Evolutionary conservation across 2,797 vertebrate genomes (phyloP).

Genomic region (Periophthalmus magnuspinnatus): DNA sequence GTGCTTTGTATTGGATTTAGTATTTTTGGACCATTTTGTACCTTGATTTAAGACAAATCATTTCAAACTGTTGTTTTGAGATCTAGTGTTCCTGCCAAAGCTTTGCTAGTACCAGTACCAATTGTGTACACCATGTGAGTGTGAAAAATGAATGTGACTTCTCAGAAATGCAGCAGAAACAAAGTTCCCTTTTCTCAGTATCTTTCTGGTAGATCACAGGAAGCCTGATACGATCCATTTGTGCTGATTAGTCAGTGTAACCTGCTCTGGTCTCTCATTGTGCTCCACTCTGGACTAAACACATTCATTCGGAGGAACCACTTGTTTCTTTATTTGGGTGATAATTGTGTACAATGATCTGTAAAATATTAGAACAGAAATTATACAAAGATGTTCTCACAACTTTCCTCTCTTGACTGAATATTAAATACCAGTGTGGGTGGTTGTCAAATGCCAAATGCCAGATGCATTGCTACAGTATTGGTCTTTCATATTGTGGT

Average conservation of each 20-base stretch:
- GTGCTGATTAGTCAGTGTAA: conserved; percentile 43
- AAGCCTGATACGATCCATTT: conserved; percentile 52
- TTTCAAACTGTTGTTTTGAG: neutral
- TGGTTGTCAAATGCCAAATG: neutral
- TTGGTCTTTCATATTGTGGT: neutral
- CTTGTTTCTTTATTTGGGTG: conserved; percentile 3
- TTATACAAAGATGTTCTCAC: neutral
- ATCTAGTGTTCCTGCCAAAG: neutral
- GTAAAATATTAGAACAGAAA: neutral
- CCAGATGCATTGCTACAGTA: neutral
- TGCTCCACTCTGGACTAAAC: conserved; percentile 31
- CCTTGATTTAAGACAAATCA: neutral
- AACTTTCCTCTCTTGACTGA: neutral
- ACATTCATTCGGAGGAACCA: conserved; percentile 11
- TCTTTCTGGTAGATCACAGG: conserved; percentile 49
- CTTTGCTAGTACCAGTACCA: neutral
- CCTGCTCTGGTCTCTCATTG: conserved; percentile 51
- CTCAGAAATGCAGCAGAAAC: conserved; percentile 46
- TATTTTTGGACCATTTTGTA: neutral
- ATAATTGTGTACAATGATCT: neutral
- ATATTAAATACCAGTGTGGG: neutral
- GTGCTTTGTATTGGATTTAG: neutral
- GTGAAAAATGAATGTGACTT: conserved; percentile 24
- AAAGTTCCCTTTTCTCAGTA: conserved; percentile 40
- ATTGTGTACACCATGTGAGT: conserved; percentile 27